Base-by-base conservation (phyloP, 2,797 vertebrate genomes). In the Phrynocephalus forsythii region DNA sequence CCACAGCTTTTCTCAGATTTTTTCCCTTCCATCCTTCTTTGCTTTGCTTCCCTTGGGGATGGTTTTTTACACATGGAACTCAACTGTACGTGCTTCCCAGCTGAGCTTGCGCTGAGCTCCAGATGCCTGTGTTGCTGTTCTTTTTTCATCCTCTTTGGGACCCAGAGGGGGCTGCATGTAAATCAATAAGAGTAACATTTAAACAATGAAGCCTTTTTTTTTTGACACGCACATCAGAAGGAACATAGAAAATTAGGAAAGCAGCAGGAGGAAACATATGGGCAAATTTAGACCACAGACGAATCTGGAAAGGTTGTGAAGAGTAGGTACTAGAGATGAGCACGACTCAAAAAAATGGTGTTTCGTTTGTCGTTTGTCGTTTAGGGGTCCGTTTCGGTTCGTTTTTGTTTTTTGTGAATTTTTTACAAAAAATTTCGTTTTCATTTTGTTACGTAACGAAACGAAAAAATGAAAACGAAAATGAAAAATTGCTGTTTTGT, bases 11-110 rank as follows among this genome's bases (percentile, higher is more conserved):
- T 72, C 63, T 78, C 66, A 76, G 78, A 83, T 86, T 80, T 77
- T 13, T 24, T 13, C 52, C 52, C 60, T 0, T 22, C 20, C 33
- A 68, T 24, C 22, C 30, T 8, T 0, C 56, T 82, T 75, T 24
- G 0, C 6, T 77, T 82, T 24, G 0, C 6, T 77, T 81, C 72
- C 26, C 24, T 0, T 10, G 44, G 82, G 30, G 33, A 72, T 72
- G 30, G 13, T 44, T 72, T 18, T 33, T 72, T 72, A 30, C n/a
- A 73, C 30, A 38, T 5, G 30, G 30, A 33, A 20, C 16, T 33
- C 16, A 73, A 73, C 15, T 73, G 30, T 38, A 33, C 15, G 30
- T 73, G 72, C 8, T 18, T 18, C 24, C 69, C 5, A 71, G 9
- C 8, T 28, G 28, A 71, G 69, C 13, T n/a, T 5, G 15, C 1